phyloP scores from a whole-genome alignment of 2,797 vertebrate species.

The Phalloptychus januarius region DNA sequence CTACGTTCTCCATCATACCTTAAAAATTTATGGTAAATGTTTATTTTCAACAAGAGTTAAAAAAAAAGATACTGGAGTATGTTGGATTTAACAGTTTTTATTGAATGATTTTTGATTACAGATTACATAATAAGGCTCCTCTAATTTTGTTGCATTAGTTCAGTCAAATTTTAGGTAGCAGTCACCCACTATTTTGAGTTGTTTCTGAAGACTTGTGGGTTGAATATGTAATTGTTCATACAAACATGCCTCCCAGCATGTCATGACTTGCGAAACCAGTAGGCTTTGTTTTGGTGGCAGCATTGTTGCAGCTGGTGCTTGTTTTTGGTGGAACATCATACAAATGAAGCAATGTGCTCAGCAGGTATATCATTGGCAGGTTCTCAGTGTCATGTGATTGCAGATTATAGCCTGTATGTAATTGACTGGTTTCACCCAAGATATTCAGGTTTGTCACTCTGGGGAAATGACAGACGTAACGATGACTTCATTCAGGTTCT shows the following conservation, averaged over 20 bases:
- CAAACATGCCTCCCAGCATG: conserved; percentile 12
- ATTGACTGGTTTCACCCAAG: neutral
- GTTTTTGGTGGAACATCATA: conserved; percentile 12
- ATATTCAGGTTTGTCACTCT: neutral
- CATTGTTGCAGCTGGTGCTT: conserved; percentile 11
- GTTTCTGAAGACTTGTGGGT: neutral
- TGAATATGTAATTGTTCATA: neutral
- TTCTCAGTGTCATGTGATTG: conserved; percentile 49
- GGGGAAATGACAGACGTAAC: neutral
- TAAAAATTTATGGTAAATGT: neutral
- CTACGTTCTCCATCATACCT: neutral
- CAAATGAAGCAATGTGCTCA: neutral
- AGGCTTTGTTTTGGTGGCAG: conserved; percentile 6
- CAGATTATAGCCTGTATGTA: conserved; percentile 17
- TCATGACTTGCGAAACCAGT: conserved; percentile 2
- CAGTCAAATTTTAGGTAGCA: neutral
- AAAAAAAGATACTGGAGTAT: neutral
- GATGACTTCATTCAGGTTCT: neutral
- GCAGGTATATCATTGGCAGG: conserved; percentile 16
- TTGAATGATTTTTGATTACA: neutral
- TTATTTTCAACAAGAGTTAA: neutral
- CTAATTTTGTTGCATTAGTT: neutral
- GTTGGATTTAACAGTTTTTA: neutral
- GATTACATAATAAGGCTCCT: neutral
- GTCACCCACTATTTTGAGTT: neutral